Evolutionary conservation across 2,888 invertebrate species (phyloP), one percentile per base, ranked within the genome.

Genomic region (Eilema caniola): DNA sequence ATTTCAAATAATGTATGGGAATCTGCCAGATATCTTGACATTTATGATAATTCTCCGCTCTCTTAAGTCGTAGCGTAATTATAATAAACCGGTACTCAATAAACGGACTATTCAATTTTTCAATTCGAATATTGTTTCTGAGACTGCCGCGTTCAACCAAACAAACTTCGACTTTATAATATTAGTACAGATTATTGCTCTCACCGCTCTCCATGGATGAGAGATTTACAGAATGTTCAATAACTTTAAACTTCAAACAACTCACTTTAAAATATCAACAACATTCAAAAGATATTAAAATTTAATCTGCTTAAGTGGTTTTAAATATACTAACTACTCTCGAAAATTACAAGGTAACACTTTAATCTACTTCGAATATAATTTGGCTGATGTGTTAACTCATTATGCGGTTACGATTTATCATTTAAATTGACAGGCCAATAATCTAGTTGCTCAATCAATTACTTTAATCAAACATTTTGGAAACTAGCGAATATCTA

Each of bases 361-460:
- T 25, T 66, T 59, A 66, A 28, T 41, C 23, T 67, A 67, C 60
- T n/a, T 31, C 31, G 33, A 31, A 62, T 20, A 61, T 23, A 67
- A 67, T 67, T 61, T 67, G 28, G 37, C 33, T 67, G 59, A 66
- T 66, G 59, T 66, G 37, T 59, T 66, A 60, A 47, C 47, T 62
- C 61, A 61, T 67, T 61, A 53, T n/a, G 41, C 31, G 31, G 61
- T 53, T 47, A 28, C 28, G 31, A 61, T 61, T 67, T 23, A 31
- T 28, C 59, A 47, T 53, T 61, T n/a, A 61, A 31, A 67, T 67
- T 53, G 53, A 31, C 53, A 61, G 61, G n/a, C 10, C 47, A 61
- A 67, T 67, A 59, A 61, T 0, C 47, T 53, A 64, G 25, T 24
- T 16, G 25, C 20, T 33, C 11, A 23, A 37, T 33, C 11, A 23